Evolutionary conservation across 2,888 invertebrate species (phyloP).

Genomic region (Mesoligia furuncula): DNA sequence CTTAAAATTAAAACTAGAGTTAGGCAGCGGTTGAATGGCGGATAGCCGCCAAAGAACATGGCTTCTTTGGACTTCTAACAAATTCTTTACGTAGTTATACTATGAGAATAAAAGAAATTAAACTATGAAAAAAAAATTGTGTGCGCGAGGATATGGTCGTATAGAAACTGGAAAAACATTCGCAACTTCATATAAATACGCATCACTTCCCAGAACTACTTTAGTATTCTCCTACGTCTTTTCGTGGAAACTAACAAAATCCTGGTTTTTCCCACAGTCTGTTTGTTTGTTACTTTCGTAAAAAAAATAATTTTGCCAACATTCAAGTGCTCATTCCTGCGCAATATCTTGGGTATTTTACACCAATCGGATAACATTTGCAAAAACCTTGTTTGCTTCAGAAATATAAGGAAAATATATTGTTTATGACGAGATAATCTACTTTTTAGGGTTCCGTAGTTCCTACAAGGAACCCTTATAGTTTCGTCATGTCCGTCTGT

Average conservation of each 20-base stretch:
- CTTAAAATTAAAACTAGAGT: neutral
- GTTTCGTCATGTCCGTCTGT: too few species aligned
- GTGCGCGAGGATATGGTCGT: neutral
- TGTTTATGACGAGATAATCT: conserved; percentile 3
- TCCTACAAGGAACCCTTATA: too few species aligned
- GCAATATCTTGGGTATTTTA: conserved; percentile 4
- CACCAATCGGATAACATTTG: neutral
- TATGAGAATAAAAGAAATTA: neutral
- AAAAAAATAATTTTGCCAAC: neutral
- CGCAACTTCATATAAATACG: neutral
- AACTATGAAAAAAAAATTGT: too few species aligned
- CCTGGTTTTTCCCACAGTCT: neutral
- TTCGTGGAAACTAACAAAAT: conserved; percentile 1
- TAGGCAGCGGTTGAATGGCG: neutral
- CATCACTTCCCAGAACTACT: conserved; percentile 18
- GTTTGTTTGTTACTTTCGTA: neutral
- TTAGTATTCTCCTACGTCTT: neutral
- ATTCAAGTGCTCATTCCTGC: neutral
- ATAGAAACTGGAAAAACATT: neutral
- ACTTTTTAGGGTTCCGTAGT: too few species aligned
- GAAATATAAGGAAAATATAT: conserved; percentile 43
- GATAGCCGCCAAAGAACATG: neutral
- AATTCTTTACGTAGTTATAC: neutral
- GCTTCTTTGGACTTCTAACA: neutral
- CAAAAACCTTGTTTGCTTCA: conserved; percentile 15